These are phyloP conservation scores for Aethes cnicana DNA, from an alignment of 2,888 invertebrate species.

Conservation along the genomic window DNA sequence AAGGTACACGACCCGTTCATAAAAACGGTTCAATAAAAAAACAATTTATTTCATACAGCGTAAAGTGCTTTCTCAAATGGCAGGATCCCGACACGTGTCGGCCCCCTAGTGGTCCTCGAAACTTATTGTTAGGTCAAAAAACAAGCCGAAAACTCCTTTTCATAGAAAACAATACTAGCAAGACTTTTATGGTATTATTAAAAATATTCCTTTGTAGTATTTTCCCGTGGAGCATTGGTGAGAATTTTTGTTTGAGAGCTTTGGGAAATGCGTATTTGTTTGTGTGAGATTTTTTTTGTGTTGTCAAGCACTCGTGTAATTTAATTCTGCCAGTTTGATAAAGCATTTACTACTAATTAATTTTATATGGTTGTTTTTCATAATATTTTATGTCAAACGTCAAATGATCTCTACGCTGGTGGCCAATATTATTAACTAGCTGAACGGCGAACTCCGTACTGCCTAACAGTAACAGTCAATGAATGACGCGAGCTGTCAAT, in stretches of 20 bases:
- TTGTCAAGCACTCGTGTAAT: too few relatives aligned
- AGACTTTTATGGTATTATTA: constrained; percentile 56
- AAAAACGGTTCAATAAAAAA: not conserved
- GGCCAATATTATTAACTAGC: too few relatives aligned
- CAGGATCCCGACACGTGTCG: constrained; percentile 59
- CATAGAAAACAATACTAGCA: constrained; percentile 42
- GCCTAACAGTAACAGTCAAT: too few relatives aligned
- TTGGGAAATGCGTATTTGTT: constrained; percentile 26
- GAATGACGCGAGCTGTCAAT: too few relatives aligned
- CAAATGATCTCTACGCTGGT: too few relatives aligned
- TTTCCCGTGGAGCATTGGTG: constrained; percentile 44
- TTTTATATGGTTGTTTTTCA: too few relatives aligned
- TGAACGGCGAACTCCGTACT: too few relatives aligned
- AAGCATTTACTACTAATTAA: too few relatives aligned
- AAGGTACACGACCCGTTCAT: constrained; percentile 5
- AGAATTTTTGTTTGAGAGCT: constrained; percentile 7
- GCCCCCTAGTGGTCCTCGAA: constrained; percentile 48
- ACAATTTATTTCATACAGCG: not conserved
- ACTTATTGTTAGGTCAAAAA: constrained; percentile 70
- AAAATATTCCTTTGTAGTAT: constrained; percentile 45
- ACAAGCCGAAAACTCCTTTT: constrained; percentile 68
- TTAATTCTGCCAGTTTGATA: too few relatives aligned
- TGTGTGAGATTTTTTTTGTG: not conserved
- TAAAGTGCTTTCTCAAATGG: constrained; percentile 14
- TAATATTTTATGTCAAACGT: too few relatives aligned